phyloP scores from a whole-genome alignment of 2,797 vertebrate genomes.

The Acipenser transmontanus region DNA sequence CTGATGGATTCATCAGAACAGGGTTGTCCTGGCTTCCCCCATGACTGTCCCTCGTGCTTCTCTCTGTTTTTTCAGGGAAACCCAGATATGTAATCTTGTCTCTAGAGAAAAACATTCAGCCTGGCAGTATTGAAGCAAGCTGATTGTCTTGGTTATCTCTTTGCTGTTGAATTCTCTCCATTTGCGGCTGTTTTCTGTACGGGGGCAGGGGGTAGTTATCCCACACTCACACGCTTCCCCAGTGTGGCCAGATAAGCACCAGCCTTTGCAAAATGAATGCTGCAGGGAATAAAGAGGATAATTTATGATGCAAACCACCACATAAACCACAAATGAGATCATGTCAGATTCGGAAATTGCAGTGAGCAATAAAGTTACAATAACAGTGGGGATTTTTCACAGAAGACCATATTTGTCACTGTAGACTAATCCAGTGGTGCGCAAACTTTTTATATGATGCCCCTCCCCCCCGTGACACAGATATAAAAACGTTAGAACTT shows the following conservation, averaged over 20 bases:
- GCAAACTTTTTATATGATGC: too few species aligned
- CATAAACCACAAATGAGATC: conserved; percentile 25
- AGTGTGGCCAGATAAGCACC: conserved; percentile 52
- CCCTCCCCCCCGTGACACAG: too few species aligned
- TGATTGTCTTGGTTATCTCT: conserved; percentile 66
- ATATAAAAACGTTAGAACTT: too few species aligned
- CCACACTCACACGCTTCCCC: conserved; percentile 43
- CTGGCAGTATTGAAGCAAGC: conserved; percentile 52
- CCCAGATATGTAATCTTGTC: conserved; percentile 78
- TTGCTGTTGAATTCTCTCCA: conserved; percentile 45
- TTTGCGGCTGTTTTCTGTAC: conserved; percentile 20
- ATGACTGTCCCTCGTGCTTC: conserved; percentile 38
- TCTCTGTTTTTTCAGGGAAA: conserved; percentile 75
- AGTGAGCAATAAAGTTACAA: conserved; percentile 28
- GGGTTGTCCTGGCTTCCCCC: conserved; percentile 50
- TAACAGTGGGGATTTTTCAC: too few species aligned
- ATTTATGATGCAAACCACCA: conserved; percentile 44
- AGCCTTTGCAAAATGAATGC: conserved; percentile 35
- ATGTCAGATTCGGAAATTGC: conserved; percentile 34
- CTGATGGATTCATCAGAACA: conserved; percentile 37
- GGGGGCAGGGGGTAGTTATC: background rate
- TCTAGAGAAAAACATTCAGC: conserved; percentile 47
- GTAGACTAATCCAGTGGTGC: too few species aligned
- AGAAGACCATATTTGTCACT: too few species aligned
- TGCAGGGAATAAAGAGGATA: conserved; percentile 40